Evolutionary conservation across 92 coral and sea anemone species (phyloP), one percentile per base, ranked within the genome.

Genomic region (Umimayanthus chanpuru): DNA sequence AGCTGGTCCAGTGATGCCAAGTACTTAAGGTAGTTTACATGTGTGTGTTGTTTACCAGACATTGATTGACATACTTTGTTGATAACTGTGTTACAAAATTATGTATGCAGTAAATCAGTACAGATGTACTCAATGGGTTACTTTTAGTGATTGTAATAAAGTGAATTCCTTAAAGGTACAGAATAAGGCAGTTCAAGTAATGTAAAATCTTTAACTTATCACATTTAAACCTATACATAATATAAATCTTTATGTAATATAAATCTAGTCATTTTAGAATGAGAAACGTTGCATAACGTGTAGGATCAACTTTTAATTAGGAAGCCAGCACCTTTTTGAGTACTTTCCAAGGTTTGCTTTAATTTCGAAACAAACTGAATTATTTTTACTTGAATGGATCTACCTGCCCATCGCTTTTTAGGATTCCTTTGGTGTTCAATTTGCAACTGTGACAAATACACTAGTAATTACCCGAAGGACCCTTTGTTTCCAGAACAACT

Each of bases 1-100:
- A 68, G 77, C 65, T 83, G 87, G 87, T 83, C 87, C 38, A 49
- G 41, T 28, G 77, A 83, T 44, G 78, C 65, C 39, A 83, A 83
- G 43, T 67, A 44, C 47, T 21, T 83, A 28, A 68, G 87, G 87
- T 32, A 32, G 36, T 2, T 2, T 4, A 75, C 26, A 18, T 61
- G 68, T 9, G 36, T 73, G 0, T 73, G 43, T 26, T 73, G 49
- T 11, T 73, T 25, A 40, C 39, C 43, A 14, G 77, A 28, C 76
- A 71, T 26, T 28, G n/a, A n/a, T n/a, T n/a, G n/a, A 36, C 9
- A 73, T 15, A 32, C 20, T 23, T 38, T 30, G 23, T 73, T 30
- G 23, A 30, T 29, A 36, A 73, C 44, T 36, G 0, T 73, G 43
- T 29, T 30, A 36, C 50, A 47, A 47, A 47, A 47, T 14, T 20